Conservation (phyloP, 2,113 vertebrate genomes). For the Sylvilagus bachmani region DNA sequence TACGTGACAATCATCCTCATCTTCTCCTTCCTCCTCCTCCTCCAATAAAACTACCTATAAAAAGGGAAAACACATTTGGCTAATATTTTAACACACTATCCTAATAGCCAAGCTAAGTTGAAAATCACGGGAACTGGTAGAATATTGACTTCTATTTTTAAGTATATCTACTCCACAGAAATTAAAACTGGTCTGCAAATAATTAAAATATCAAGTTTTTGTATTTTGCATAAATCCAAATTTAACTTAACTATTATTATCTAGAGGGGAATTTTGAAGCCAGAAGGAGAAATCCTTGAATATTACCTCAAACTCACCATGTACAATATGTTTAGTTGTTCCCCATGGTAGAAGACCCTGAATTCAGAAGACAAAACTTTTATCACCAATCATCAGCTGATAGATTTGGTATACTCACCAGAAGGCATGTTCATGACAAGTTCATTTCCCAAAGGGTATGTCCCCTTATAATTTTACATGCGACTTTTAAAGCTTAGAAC, state of each 20-base stretch:
- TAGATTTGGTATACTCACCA: constrained; percentile 42
- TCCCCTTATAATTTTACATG: background rate
- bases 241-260: constrained; percentile 58
- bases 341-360: background rate
- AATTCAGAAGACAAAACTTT: constrained; percentile 57
- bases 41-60: constrained; percentile 37
- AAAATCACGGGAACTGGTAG: constrained; percentile 47
- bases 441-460: constrained; percentile 33
- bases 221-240: constrained; percentile 55
- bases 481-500: constrained; percentile 3
- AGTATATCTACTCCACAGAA: constrained; percentile 46
- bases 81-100: constrained; percentile 58
- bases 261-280: constrained; percentile 55
- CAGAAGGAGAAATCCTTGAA: constrained; percentile 51
- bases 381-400: constrained; percentile 51
- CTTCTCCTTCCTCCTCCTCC: background rate
- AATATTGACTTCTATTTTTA: constrained; percentile 58
- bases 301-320: constrained; percentile 39
- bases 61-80: constrained; percentile 28
- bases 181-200: constrained; percentile 57
- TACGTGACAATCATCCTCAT: background rate
- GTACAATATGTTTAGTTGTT: constrained; percentile 39
- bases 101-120: constrained; percentile 53
- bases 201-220: constrained; percentile 71
- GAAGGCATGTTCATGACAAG: constrained; percentile 44